Evolutionary conservation across 2,113 vertebrate genomes (phyloP), one percentile per base, ranked within the genome.

Genomic region (Aegithalos caudatus): DNA sequence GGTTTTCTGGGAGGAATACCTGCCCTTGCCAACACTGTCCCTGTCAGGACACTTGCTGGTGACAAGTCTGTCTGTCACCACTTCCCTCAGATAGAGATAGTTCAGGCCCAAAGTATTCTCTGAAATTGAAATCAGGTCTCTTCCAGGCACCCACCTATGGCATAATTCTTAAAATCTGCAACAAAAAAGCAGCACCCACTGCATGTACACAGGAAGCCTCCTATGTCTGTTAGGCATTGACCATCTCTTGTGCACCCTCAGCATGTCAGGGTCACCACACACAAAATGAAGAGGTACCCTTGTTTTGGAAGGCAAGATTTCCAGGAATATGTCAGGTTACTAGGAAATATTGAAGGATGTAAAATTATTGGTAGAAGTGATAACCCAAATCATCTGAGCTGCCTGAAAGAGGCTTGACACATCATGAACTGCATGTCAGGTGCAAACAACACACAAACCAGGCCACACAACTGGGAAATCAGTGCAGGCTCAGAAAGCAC

Each of bases 31-130:
- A 89, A 28, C 21, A 25, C 13, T 72, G 85, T n/a, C 64, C 67
- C 8, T 33, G 35, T 56, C 33, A 50, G 64, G 54, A 50, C 2
- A 2, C 50, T 76, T 40, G 47, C 58, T 72, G 14, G 57, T 80
- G 77, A 83, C 62, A 86, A 71, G n/a, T 14, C 77, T 72, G 66
- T 38, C 70, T 79, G 62, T 83, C 77, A 91, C 40, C 53, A 40
- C 67, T 60, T 72, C 31, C 35, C 53, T 83, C 48, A 57, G 18
- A 51, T 7, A 65, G 21, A 82, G 29, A 65, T 14, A 82, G n/a
- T 14, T 76, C 38, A 47, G 48, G 33, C 25, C 64, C 10, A 15
- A 80, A 69, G 29, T 13, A 16, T 20, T 56, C 67, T 51, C n/a
- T 42, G 60, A 69, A 61, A 45, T 6, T 64, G 85, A 92, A 67